A percentile compares a stretch with the other conserved stretches of the same genome.
phyloP scores from a whole-genome alignment of 2,113 vertebrate species.

The Promerops cafer region DNA sequence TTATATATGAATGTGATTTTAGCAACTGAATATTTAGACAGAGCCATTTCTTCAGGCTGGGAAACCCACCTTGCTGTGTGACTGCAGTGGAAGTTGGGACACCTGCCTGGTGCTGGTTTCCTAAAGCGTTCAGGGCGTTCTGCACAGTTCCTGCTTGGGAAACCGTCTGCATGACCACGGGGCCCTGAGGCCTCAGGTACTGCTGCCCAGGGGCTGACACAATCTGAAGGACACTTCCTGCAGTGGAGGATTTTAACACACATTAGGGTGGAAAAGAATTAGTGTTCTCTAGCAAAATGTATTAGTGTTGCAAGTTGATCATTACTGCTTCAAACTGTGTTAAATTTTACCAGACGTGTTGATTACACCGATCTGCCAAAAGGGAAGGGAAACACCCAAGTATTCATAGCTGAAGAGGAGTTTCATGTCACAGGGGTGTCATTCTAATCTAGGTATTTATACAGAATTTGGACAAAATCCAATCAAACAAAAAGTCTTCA shows the following conservation, averaged over 20 bases:
- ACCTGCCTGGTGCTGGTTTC: constrained; percentile 66
- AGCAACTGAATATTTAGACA: background rate
- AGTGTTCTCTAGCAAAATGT: background rate
- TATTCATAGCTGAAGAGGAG: background rate
- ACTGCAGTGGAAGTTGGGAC: constrained; percentile 66
- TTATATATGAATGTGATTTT: accelerated
- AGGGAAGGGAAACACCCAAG: background rate
- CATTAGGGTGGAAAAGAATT: background rate
- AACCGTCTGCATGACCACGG: constrained; percentile 83
- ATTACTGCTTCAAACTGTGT: background rate
- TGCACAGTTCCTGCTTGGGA: constrained; percentile 75
- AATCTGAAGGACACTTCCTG: constrained; percentile 92
- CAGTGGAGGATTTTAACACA: background rate
- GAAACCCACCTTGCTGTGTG: constrained; percentile 71
- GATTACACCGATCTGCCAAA: background rate
- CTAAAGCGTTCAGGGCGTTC: constrained; percentile 72
- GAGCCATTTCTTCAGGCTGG: background rate
- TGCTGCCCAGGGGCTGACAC: constrained; percentile 87
- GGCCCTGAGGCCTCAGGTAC: constrained; percentile 81
- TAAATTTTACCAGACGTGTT: background rate
- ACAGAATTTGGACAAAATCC: background rate
- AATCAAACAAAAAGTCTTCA: background rate
- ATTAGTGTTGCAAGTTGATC: background rate
- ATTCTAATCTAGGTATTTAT: background rate
- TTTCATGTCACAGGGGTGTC: background rate